Base-by-base conservation (phyloP, 2,113 vertebrate species). In the Menura novaehollandiae region DNA sequence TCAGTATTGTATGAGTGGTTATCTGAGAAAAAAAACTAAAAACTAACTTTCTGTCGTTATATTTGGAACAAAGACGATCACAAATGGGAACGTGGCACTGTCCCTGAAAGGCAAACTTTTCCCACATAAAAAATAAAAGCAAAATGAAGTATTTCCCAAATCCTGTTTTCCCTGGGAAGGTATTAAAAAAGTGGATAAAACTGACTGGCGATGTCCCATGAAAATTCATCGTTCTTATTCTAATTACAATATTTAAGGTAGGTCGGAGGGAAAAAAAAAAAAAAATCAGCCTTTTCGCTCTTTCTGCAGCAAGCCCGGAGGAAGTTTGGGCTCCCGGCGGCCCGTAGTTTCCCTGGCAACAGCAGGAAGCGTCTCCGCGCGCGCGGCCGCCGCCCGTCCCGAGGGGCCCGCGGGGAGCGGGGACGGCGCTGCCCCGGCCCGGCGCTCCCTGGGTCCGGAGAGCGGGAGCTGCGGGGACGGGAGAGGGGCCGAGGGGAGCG, bases 281-380 rank as follows among this genome's bases (percentile, higher is more conserved):
- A 6, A 10, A n/a, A 10, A 1, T 1, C 3, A 6, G 15, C 13
- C 18, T 21, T 20, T 44, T 37, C 3, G 0, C 15, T 18, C 17
- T 13, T 9, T 9, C 26, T 16, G 44, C 22, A 47, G 32, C 20
- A 10, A 47, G 44, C 19, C 5, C 56, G 8, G 52, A 30, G 26
- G 41, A 47, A 51, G 1, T 44, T 95, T 87, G 97, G 47, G 27
- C 92, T 73, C 60, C 21, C 4, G 19, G 77, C 76, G 14, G 18
- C 64, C 63, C 87, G 97, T 97, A 95, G 96, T 88, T 88, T 35
- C 95, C 91, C 10, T 72, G 92, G 94, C 66, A 96, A 97, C 95
- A 47, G 27, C 53, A 33, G 91, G 80, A 55, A 88, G 76, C 80
- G 88, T 30, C 30, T 10, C n/a, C 9, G 17, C 27, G 15, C 27